Conservation (phyloP, 2,113 vertebrate species). For the Cyanoderma ruficeps region DNA sequence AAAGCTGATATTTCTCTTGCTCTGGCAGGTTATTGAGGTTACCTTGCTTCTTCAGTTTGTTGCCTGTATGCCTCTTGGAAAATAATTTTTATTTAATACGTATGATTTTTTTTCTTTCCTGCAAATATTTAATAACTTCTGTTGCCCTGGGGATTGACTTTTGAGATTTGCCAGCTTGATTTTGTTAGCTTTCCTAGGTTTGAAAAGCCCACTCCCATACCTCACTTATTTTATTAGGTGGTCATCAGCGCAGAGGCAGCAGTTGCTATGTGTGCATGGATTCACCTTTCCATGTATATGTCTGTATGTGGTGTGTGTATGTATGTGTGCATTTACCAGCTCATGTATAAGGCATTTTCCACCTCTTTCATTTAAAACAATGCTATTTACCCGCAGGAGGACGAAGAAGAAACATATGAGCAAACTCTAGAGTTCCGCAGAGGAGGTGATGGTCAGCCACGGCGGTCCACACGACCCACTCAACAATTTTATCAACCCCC, state of each 20-base stretch:
- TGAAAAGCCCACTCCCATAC: neutral
- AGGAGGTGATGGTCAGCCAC: conserved; percentile 93
- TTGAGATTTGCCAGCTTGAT: neutral
- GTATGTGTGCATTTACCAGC: neutral
- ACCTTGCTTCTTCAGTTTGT: neutral
- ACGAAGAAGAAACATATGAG: conserved; percentile 90
- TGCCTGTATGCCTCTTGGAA: neutral
- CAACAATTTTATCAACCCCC: conserved; percentile 97
- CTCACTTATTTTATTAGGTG: neutral
- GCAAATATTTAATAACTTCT: neutral
- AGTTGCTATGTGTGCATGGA: neutral
- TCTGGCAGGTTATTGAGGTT: neutral
- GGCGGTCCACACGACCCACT: conserved; percentile 89
- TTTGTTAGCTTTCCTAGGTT: neutral
- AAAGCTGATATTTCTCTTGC: neutral
- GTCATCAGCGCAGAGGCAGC: neutral
- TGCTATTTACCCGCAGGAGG: conserved; percentile 84
- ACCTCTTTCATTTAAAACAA: conserved; percentile 53
- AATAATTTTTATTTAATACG: neutral
- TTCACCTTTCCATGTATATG: neutral
- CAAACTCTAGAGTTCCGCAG: conserved; percentile 93
- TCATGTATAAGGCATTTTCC: neutral
- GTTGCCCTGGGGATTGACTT: neutral
- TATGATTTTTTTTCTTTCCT: neutral
- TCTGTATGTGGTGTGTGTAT: neutral